These are phyloP conservation scores for Apogon talboti DNA, from an alignment of 2,797 vertebrate species.

Conservation along the genomic window DNA sequence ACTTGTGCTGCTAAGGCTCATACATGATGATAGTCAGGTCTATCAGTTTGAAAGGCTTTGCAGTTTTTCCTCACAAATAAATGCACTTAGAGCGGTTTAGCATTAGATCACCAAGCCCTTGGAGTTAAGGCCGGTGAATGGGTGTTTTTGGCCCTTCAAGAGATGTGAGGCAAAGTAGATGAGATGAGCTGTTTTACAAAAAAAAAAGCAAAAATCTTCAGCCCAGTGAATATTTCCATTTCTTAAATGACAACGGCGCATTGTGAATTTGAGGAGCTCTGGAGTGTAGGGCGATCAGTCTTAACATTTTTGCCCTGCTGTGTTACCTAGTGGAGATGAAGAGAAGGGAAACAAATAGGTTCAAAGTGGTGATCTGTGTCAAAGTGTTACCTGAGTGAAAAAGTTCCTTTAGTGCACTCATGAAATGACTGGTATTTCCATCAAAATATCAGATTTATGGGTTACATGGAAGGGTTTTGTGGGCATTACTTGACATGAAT, in stretches of 20 bases:
- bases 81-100: slow-evolving; percentile 72
- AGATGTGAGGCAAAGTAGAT: slow-evolving; percentile 63
- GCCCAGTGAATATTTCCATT: slow-evolving; percentile 65
- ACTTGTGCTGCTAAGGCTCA: slow-evolving; percentile 75
- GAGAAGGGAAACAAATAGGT: slow-evolving; percentile 39
- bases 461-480: slow-evolving; percentile 49
- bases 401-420: slow-evolving; percentile 51
- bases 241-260: slow-evolving; percentile 63
- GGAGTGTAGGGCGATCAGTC: slow-evolving; percentile 58
- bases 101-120: slow-evolving; percentile 61
- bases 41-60: slow-evolving; percentile 74
- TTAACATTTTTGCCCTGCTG: slow-evolving; percentile 66
- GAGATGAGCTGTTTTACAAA: slow-evolving; percentile 63
- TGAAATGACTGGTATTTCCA: slow-evolving; percentile 67
- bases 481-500: slow-evolving; percentile 70
- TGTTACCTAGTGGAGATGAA: slow-evolving; percentile 53
- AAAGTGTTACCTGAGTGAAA: slow-evolving; percentile 50
- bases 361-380: slow-evolving; percentile 50
- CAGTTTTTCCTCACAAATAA: slow-evolving; percentile 71
- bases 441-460: slow-evolving; percentile 65
- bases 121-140: slow-evolving; percentile 75
- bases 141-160: slow-evolving; percentile 70
- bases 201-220: slow-evolving; percentile 43
- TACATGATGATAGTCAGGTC: slow-evolving; percentile 64
- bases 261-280: slow-evolving; percentile 69